phyloP scores from a whole-genome alignment of 2,113 vertebrate species.

The Stomatorhinus ivindoensis region DNA sequence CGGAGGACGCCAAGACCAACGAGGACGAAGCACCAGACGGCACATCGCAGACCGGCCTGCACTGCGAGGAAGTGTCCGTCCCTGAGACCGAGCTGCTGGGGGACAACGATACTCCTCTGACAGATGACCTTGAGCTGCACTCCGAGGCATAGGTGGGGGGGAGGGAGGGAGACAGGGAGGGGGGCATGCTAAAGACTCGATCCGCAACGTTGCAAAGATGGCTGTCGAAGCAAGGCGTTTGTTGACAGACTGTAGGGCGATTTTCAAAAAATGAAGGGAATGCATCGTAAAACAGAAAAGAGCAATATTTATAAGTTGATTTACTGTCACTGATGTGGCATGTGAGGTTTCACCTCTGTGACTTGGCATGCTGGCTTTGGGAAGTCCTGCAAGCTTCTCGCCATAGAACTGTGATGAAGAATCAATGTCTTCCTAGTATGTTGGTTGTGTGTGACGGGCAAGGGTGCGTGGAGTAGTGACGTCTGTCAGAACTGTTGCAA shows the following conservation, averaged over 20 bases:
- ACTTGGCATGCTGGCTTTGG: slow-evolving; percentile 21
- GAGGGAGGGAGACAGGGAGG: slow-evolving; percentile 23
- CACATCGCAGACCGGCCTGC: slow-evolving; percentile 60
- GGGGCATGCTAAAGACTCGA: slow-evolving; percentile 13
- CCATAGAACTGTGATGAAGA: slow-evolving; percentile 34
- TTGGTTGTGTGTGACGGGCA: slow-evolving; percentile 19
- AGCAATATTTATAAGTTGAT: slow-evolving; percentile 42
- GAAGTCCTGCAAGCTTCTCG: slow-evolving; percentile 20
- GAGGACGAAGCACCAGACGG: slow-evolving; percentile 62
- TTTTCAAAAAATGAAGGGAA: slow-evolving; percentile 47
- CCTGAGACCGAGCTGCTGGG: slow-evolving; percentile 86
- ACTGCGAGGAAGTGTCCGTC: slow-evolving; percentile 69
- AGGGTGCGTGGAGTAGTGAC: not conserved
- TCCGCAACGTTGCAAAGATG: slow-evolving; percentile 27
- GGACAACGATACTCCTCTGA: slow-evolving; percentile 71
- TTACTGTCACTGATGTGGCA: slow-evolving; percentile 22
- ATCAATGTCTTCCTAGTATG: slow-evolving; percentile 24
- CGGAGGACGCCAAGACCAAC: slow-evolving; percentile 54
- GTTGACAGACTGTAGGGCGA: slow-evolving; percentile 18
- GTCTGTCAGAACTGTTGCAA: slow-evolving; percentile 40
- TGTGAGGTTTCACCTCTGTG: slow-evolving; percentile 24
- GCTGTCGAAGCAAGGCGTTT: slow-evolving; percentile 31
- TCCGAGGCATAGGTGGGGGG: slow-evolving; percentile 63
- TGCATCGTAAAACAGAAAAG: slow-evolving; percentile 37
- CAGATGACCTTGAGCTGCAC: slow-evolving; percentile 63